Base-by-base conservation (phyloP, 2,113 vertebrate species). In the Oncorhynchus mykiss region DNA sequence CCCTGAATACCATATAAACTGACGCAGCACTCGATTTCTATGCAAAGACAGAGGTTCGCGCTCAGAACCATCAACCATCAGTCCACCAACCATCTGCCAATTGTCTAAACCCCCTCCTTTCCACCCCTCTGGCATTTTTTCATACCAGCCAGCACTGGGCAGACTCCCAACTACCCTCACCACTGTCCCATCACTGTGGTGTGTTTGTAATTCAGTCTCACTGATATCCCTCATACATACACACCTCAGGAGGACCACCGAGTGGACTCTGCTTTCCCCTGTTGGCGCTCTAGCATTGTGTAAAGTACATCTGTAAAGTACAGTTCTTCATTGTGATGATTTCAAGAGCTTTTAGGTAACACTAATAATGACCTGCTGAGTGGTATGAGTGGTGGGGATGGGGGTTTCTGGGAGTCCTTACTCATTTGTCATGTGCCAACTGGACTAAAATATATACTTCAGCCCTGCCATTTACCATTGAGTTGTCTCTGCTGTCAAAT, bases 21-120 rank as follows among this genome's bases (percentile, higher is more conserved):
- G 84, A 90, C 71, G 84, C 87, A 77, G 88, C 89, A 86, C 90
- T 90, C 89, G 87, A 90, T 90, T 93, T 92, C 92, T 94, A 94
- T 94, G 93, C 92, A 94, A 93, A 87, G 85, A 89, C 83, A 88
- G 90, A 89, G 86, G 89, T 85, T 84, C 87, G 83, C 57, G 76
- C 82, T 86, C 82, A 78, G 6, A 80, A 81, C 87, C 87, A 86
- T 86, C 60, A 80, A 81, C 87, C 87, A 86, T 86, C 60, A 62
- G 20, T n/a, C 57, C 29, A 6, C 57, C 59, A 22, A 27, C 57
- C 20, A 20, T 7, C 31, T 60, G 48, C 13, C 25, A 18, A 25
- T 22, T 49, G 34, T 74, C 68, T 80, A n/a, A 80, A 70, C 81
- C 82, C 70, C 76, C 69, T 70, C 59, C 49, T 71, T n/a, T 71